Percentiles rank a stretch among this genome's conserved stretches.
Evolutionary conservation across 2,888 invertebrate species (phyloP).

Genomic region (Drosophila paranaensis): DNA sequence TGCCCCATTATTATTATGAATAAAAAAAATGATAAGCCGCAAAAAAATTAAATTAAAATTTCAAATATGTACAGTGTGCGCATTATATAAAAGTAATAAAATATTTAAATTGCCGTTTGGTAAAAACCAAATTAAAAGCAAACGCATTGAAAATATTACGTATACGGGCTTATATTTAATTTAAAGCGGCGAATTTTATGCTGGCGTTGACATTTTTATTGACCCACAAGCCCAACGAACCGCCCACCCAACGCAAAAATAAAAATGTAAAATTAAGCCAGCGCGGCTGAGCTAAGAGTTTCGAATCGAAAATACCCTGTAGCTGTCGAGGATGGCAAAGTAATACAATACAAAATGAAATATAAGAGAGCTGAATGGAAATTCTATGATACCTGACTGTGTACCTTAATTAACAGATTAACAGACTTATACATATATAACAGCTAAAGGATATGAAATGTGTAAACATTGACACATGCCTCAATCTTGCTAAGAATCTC

Average conservation of each 20-base stretch:
- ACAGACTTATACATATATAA: not conserved
- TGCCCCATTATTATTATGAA: constrained; percentile 50
- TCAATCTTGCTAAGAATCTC: not conserved
- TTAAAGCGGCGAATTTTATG: constrained; percentile 56
- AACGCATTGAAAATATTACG: constrained; percentile 34
- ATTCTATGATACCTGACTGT: not conserved
- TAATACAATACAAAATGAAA: not conserved
- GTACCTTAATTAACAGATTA: no score
- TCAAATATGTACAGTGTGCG: constrained; percentile 27
- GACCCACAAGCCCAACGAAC: constrained; percentile 37
- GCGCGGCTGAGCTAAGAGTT: no score
- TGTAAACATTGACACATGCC: not conserved
- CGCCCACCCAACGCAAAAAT: constrained; percentile 2
- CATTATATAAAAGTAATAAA: constrained; percentile 61
- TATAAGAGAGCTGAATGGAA: not conserved
- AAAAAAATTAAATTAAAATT: constrained; percentile 46
- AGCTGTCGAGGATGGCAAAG: not conserved
- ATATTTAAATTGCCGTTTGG: constrained; percentile 54
- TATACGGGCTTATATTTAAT: constrained; percentile 57
- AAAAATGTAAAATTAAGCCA: constrained; percentile 7
- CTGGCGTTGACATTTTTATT: constrained; percentile 74
- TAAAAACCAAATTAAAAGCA: constrained; percentile 35
- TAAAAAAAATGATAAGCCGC: constrained; percentile 56
- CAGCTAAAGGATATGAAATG: not conserved
- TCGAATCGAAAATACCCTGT: not conserved